Conservation (phyloP, 2,888 invertebrate species). For the Icerya purchasi region DNA sequence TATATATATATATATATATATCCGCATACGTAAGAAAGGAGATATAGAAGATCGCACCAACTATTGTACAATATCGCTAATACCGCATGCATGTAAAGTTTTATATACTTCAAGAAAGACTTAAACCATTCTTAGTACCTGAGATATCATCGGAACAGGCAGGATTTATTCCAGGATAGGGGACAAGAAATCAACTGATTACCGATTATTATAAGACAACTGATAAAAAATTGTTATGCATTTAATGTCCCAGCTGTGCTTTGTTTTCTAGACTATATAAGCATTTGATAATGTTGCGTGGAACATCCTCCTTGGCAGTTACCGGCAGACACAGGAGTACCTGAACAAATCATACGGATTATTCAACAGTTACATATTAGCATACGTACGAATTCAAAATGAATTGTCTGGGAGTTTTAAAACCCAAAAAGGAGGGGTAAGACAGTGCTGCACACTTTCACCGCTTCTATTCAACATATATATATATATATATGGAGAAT, state of each 20-base stretch:
- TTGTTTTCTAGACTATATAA: not conserved
- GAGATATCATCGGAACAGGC: not conserved
- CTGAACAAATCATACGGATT: not conserved
- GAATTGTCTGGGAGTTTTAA: not conserved
- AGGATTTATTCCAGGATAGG: not conserved
- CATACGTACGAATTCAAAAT: not conserved
- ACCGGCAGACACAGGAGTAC: not conserved
- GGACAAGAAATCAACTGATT: not conserved
- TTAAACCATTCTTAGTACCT: not conserved
- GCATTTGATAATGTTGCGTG: not conserved
- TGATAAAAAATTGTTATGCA: not conserved
- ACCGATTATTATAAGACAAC: not conserved
- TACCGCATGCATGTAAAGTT: not conserved
- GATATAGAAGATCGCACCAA: not conserved
- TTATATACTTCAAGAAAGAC: no score
- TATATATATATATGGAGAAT: no score
- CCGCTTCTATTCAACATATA: no score
- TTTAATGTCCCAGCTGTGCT: not conserved
- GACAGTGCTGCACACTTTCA: no score
- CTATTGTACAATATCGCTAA: not conserved
- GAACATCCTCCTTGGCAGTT: not conserved
- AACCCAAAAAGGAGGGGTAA: not conserved
- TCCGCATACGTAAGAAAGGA: not conserved
- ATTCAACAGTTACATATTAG: not conserved
- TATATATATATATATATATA: no score